These are phyloP conservation scores for Phyto melanocephala DNA, from an alignment of 2,888 invertebrate species.

Conservation along the genomic window DNA sequence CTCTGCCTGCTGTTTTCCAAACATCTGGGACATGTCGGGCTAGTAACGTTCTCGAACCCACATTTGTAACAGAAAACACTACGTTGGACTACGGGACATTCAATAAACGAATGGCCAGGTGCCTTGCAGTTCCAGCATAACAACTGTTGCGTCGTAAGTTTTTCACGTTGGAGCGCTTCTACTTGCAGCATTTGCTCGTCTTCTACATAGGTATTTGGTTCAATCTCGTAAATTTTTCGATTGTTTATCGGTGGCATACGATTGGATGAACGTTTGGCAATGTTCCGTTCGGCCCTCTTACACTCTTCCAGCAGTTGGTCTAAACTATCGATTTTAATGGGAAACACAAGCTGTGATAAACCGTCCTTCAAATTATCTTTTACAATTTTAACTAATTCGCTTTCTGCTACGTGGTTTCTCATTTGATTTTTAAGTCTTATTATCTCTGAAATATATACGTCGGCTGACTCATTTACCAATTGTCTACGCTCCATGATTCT, in stretches of 20 bases:
- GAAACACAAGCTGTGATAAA: not conserved
- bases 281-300: not conserved
- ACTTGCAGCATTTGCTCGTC: not conserved
- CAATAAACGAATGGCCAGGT: slow-evolving; percentile 34
- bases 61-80: slow-evolving; percentile 26
- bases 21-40: slow-evolving; percentile 27
- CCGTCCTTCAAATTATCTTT: not conserved
- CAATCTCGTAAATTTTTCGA: not conserved
- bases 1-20: slow-evolving; percentile 29
- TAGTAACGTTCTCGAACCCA: slow-evolving; percentile 30
- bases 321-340: not conserved
- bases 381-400: not conserved
- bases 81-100: slow-evolving; percentile 2
- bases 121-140: slow-evolving; percentile 53
- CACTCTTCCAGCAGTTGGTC: slow-evolving; percentile 10
- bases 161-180: not conserved
- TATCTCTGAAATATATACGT: not conserved
- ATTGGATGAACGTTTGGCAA: not conserved
- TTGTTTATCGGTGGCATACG: not conserved
- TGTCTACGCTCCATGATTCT: slow-evolving; percentile 7
- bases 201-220: not conserved
- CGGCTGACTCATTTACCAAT: not conserved
- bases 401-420: not conserved
- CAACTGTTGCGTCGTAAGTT: not conserved
- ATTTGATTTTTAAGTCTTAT: not conserved